A percentile compares a stretch with the other conserved stretches of the same genome.
Evolutionary conservation across 2,888 invertebrate genomes (phyloP).

Genomic region (Dromius quadrimaculatus): DNA sequence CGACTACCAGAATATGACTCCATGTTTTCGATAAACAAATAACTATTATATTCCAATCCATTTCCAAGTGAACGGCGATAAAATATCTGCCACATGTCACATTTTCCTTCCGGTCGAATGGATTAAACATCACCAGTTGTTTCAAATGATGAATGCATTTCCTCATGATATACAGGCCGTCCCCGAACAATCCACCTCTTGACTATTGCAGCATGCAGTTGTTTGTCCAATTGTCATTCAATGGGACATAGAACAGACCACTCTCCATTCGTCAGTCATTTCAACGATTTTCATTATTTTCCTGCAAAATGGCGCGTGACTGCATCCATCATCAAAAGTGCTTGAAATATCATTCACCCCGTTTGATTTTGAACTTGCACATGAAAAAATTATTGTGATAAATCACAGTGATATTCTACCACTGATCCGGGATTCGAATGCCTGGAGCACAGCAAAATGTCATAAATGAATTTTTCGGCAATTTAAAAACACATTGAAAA

Average conservation of each 20-base stretch:
- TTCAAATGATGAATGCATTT: background rate
- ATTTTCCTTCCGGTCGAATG: background rate
- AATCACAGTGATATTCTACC: no score
- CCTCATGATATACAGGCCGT: background rate
- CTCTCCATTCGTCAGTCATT: constrained; percentile 38
- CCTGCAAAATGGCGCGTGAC: constrained; percentile 37
- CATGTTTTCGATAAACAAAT: no score
- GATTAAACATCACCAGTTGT: background rate
- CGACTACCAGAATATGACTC: no score
- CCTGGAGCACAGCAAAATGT: background rate
- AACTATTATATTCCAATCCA: no score
- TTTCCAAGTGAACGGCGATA: background rate
- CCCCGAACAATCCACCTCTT: background rate
- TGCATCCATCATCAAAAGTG: constrained; percentile 44
- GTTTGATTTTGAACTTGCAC: constrained; percentile 38
- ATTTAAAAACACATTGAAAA: no score
- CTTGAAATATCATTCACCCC: constrained; percentile 42
- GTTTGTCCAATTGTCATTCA: constrained; percentile 12
- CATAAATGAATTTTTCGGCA: constrained; percentile 1
- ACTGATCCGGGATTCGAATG: background rate
- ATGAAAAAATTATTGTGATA: constrained; percentile 22
- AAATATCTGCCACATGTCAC: background rate
- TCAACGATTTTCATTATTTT: constrained; percentile 45
- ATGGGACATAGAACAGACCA: background rate
- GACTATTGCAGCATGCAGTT: background rate